Evolutionary conservation across 2,888 invertebrate species (phyloP).

Genomic region (Pristionchus arcanus): DNA sequence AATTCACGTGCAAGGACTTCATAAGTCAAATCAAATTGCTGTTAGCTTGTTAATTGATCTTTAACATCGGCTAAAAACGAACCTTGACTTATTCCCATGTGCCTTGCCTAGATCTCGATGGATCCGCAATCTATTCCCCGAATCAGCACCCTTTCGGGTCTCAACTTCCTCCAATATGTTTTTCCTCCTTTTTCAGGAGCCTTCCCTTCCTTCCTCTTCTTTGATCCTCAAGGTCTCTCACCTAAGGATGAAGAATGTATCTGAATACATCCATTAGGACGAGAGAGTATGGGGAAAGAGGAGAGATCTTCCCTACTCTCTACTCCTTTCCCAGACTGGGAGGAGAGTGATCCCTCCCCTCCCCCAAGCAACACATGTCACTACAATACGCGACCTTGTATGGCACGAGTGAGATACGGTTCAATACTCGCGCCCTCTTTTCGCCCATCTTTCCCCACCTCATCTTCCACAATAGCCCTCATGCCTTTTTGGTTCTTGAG

Average conservation of each 20-base stretch:
- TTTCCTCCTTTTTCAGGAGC: conserved; percentile 20
- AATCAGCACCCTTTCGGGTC: background rate
- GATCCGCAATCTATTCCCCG: background rate
- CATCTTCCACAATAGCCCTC: background rate
- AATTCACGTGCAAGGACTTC: background rate
- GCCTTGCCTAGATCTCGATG: background rate
- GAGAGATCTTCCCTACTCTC: background rate
- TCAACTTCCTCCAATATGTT: conserved; percentile 7
- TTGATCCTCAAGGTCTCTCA: conserved; percentile 12
- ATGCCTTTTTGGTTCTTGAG: background rate
- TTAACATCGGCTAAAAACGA: background rate
- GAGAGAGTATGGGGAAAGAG: background rate
- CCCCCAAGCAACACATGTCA: conserved; percentile 16
- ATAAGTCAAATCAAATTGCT: too few species aligned
- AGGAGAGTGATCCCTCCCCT: background rate
- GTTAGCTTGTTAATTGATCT: background rate
- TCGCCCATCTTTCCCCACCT: background rate
- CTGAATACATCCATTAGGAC: background rate
- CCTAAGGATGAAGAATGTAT: background rate
- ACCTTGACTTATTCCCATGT: too few species aligned
- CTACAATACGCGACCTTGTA: conserved; percentile 15
- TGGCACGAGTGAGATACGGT: background rate
- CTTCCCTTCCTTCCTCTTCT: background rate
- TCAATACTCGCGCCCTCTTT: background rate
- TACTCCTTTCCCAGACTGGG: background rate